Evolutionary conservation across 2,888 invertebrate species (phyloP).

Genomic region (Julus scandinavius): DNA sequence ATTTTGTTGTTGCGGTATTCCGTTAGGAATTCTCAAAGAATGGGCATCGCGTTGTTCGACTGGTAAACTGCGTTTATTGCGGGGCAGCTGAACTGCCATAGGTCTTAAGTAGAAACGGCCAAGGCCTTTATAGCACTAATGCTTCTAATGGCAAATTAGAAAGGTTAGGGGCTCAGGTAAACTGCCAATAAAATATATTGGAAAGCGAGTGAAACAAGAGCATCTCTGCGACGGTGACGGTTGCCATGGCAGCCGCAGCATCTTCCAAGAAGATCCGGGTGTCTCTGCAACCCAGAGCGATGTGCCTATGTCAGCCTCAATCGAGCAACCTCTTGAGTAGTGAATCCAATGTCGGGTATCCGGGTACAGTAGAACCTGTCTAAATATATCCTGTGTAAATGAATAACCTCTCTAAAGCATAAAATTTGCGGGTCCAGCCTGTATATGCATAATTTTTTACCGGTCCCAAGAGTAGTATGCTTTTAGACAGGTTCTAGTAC

Average conservation of each 20-base stretch:
- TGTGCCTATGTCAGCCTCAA: too few relatives aligned
- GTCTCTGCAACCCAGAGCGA: neutral
- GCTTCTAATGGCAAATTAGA: slow-evolving; percentile 1
- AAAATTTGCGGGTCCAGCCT: too few relatives aligned
- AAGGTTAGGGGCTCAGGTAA: slow-evolving; percentile 1
- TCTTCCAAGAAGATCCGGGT: neutral
- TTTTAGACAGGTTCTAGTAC: too few relatives aligned
- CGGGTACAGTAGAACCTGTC: too few relatives aligned
- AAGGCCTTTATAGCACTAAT: neutral
- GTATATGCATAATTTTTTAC: too few relatives aligned
- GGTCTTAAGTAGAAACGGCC: neutral
- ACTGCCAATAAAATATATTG: slow-evolving; percentile 1
- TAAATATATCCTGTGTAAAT: too few relatives aligned
- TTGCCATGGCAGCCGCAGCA: neutral
- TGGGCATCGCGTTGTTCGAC: neutral
- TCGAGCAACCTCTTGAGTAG: too few relatives aligned
- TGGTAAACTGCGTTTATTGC: neutral
- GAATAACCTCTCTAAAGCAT: too few relatives aligned
- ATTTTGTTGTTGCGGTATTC: too few relatives aligned
- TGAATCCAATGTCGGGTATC: too few relatives aligned
- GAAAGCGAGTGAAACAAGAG: neutral
- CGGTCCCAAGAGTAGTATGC: too few relatives aligned
- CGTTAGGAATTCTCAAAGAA: neutral
- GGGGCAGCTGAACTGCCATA: neutral
- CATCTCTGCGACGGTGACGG: neutral